Percentiles rank a stretch among this genome's conserved stretches.
Evolutionary conservation across 2,113 vertebrate genomes (phyloP).

Genomic region (Oreochromis spilurus): DNA sequence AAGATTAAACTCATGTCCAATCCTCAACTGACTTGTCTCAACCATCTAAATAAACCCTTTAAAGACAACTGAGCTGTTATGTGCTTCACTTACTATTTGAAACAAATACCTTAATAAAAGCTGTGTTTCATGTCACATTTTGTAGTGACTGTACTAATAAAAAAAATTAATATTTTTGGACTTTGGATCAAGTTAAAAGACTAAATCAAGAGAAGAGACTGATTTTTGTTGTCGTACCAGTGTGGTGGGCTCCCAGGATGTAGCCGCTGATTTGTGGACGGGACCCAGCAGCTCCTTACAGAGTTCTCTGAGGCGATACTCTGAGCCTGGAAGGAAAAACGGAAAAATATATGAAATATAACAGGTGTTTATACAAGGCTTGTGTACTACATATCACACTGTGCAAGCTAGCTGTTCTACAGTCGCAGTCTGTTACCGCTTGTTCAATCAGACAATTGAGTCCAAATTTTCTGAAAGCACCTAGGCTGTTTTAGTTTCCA

Average conservation of each 20-base stretch:
- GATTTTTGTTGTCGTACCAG: conserved; percentile 74
- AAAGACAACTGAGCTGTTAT: background rate
- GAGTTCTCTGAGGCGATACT: conserved; percentile 89
- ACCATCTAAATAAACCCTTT: background rate
- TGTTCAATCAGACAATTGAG: background rate
- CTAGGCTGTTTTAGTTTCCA: background rate
- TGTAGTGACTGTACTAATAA: background rate
- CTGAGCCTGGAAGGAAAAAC: conserved; percentile 77
- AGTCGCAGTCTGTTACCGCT: background rate
- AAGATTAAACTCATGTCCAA: background rate
- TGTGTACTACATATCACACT: background rate
- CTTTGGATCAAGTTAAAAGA: background rate
- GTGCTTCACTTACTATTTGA: background rate
- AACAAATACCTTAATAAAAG: background rate
- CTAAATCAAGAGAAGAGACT: rapidly evolving
- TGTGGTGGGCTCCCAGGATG: conserved; percentile 88
- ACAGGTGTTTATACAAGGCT: background rate
- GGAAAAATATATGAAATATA: background rate
- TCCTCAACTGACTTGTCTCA: background rate
- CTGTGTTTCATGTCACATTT: background rate
- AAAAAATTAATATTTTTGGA: background rate
- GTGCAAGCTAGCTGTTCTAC: background rate
- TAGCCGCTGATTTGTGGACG: conserved; percentile 86
- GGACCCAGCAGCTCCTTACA: conserved; percentile 96
- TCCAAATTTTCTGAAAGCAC: background rate